Base-by-base conservation (phyloP, 2,888 invertebrate genomes). In the Torymus aiolomorphi region DNA sequence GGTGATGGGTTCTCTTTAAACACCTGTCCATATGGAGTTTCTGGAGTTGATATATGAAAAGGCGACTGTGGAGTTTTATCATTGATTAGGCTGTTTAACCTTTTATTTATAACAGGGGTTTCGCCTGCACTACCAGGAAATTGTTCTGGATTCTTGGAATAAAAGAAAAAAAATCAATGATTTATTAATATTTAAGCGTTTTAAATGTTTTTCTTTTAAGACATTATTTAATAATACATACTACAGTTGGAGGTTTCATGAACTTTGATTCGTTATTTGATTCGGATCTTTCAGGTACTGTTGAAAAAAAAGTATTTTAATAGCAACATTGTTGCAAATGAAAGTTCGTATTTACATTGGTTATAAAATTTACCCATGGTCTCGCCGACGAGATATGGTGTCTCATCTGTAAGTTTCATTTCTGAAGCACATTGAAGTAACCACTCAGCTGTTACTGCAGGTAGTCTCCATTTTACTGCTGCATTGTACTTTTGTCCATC, bases 391-490 rank as follows among this genome's bases (percentile, higher is more conserved):
- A 94, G 90, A 87, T 92, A 94, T 0, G 88, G 88, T 0, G 85
- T 88, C 87, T 94, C 95, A 51, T 92, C 88, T 1, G 94, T 91
- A 61, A 92, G 90, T 14, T 87, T 86, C 0, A 94, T 94, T 0
- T 90, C 88, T 62, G 88, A 87, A 14, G 93, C 94, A 89, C 97
- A 97, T 42, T 93, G 92, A 63, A 95, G 87, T 69, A 97, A 88
- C 97, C 97, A 98, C 12, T 93, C 91, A 12, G 94, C 94, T 0
- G 90, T 93, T 0, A 98, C 95, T 0, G 95, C 95, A 0, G 97
- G 97, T 78, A 97, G 91, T 13, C 93, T 93, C 98, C 98, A 98
- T 88, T 96, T 96, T 0, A 95, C 86, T 0, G 96, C 96, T 0
- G 97, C 97, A 59, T 92, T 91, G 88, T 96, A 96, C 88, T 97